Conservation (phyloP, 2,113 vertebrate species). For the Heptranchias perlo region DNA sequence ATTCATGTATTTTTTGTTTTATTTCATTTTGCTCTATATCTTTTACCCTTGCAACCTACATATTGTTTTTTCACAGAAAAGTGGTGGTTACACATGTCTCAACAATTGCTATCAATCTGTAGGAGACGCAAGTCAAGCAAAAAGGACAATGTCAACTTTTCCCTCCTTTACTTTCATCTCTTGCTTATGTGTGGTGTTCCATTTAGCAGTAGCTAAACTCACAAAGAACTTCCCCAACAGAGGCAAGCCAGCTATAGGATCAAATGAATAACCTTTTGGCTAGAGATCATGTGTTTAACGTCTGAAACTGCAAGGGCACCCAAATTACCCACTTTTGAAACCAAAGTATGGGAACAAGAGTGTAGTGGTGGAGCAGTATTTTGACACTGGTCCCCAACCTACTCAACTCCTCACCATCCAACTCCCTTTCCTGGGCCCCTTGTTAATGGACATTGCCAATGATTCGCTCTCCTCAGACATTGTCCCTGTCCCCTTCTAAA, state of each 20-base stretch:
- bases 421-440: too few relatives aligned
- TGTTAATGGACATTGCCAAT: too few relatives aligned
- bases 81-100: neutral
- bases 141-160: neutral
- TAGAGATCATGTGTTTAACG: neutral
- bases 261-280: neutral
- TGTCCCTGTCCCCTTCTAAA: too few relatives aligned
- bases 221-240: neutral
- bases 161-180: neutral
- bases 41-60: neutral
- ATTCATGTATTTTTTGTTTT: slow-evolving; percentile 1
- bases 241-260: neutral
- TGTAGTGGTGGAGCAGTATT: neutral
- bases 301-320: neutral
- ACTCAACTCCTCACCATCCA: neutral
- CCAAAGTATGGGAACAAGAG: neutral
- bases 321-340: neutral
- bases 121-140: neutral
- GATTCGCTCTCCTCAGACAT: too few relatives aligned
- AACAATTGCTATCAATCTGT: neutral
- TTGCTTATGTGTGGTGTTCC: neutral
- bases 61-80: neutral
- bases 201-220: neutral
- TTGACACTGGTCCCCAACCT: neutral
- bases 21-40: neutral